Base-by-base conservation (phyloP, 2,888 invertebrate genomes). In the Orthosia gracilis region DNA sequence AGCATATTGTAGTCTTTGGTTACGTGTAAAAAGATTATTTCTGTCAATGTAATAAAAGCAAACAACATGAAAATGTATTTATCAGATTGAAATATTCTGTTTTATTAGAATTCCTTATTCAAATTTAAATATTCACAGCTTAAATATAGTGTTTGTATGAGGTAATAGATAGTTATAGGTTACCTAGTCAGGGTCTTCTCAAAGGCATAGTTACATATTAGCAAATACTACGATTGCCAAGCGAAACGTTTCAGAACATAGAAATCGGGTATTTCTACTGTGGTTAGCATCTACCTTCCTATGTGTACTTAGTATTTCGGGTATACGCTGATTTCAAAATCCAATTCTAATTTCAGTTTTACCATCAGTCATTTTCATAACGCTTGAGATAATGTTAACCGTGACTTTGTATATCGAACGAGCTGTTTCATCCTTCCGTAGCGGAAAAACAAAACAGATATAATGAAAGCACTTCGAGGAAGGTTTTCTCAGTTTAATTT, bases 401-500 rank as follows among this genome's bases (percentile, higher is more conserved):
- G n/a, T 15, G 23, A 23, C 23, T 55, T 55, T 15, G 40, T 18
- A 40, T 17, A 23, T 21, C 18, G 23, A 66, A 62, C 23, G 21
- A 71, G n/a, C 47, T 1, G 9, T 4, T 7, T 73, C 26, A 54
- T 15, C 18, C n/a, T 31, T 65, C 45, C 45, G 26, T 21, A 45
- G 9, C 40, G 31, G 47, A 21, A 31, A 31, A 5, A 31, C n/a
- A 72, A 58, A 40, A 23, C 15, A 40, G 9, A 50, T 9, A 23
- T 31, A 57, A 49, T 23, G 57, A 15, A 26, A 21, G 40, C 17
- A 7, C 5, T 17, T 5, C 11, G 17, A 23, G 26, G 17, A 66
- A 21, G 18, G 4, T 52, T 64, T 76, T 52, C 26, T 76, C 45
- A 12, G 18, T 18, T 58, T 69, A 26, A 58, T 78, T 69, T 69